phyloP scores from a whole-genome alignment of 2,888 invertebrate genomes.

The Chrysodeixis includens region DNA sequence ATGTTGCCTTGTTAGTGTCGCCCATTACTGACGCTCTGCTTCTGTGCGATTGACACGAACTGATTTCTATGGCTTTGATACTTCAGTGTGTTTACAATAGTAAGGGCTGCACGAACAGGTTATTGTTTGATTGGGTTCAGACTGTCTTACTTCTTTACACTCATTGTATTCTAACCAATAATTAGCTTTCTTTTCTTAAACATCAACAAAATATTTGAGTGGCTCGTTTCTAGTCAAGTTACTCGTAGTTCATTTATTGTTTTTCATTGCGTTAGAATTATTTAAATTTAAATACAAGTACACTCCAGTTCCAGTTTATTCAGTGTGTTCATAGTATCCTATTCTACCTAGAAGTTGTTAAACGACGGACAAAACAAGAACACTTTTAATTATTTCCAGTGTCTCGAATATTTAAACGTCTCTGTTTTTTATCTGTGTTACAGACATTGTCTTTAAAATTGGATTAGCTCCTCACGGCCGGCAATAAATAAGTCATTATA shows the following conservation, averaged over 20 bases:
- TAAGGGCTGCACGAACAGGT: neutral
- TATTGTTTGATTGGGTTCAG: neutral
- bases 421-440: conserved; percentile 49
- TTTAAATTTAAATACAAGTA: neutral
- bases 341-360: neutral
- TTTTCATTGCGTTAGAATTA: no score
- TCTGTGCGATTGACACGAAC: conserved; percentile 24
- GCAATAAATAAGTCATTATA: conserved; percentile 66
- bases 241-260: no score
- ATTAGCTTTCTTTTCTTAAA: no score
- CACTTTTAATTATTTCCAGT: conserved; percentile 22
- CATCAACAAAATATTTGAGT: neutral
- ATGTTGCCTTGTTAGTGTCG: conserved; percentile 47
- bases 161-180: no score
- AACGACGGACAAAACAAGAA: conserved; percentile 13
- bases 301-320: neutral
- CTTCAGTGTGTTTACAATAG: conserved; percentile 13
- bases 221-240: neutral
- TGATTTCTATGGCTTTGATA: conserved; percentile 28
- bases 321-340: no score
- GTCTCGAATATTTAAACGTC: conserved; percentile 27
- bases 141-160: no score
- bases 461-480: conserved; percentile 67
- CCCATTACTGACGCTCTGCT: conserved; percentile 38
- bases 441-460: conserved; percentile 68